Evolutionary conservation across 2,797 vertebrate species (phyloP).

Genomic region (Anguilla megastoma): DNA sequence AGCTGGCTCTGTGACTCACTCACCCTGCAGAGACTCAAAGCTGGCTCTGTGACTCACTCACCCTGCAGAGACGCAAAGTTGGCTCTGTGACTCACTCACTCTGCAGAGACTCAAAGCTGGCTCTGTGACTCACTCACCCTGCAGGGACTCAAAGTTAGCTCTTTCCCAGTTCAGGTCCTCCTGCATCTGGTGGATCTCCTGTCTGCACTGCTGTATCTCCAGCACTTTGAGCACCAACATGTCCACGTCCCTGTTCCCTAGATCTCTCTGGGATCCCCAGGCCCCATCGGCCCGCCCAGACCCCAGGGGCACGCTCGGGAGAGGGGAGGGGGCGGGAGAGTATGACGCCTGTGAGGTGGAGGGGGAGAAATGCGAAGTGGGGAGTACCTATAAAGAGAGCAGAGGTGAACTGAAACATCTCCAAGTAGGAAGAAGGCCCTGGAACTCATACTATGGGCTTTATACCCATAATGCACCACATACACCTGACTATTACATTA

Average conservation of each 20-base stretch:
- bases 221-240: constrained; percentile 64
- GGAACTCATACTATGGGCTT: not conserved
- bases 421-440: no score
- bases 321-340: constrained; percentile 21
- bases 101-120: not conserved
- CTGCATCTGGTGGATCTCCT: constrained; percentile 67
- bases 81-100: not conserved
- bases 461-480: not conserved
- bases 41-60: not conserved
- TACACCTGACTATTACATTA: no score
- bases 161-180: constrained; percentile 76
- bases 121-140: constrained; percentile 54
- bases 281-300: constrained; percentile 24
- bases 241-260: constrained; percentile 59
- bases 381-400: not conserved
- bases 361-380: constrained; percentile 16
- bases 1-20: not conserved
- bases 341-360: constrained; percentile 15
- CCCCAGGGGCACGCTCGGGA: not conserved
- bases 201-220: constrained; percentile 65
- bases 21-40: not conserved
- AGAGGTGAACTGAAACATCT: not conserved
- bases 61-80: not conserved
- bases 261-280: constrained; percentile 19
- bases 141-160: constrained; percentile 65